Evolutionary conservation across 2,888 invertebrate genomes (phyloP), one percentile per base, ranked within the genome.

Genomic region (Microplitis manilae): DNA sequence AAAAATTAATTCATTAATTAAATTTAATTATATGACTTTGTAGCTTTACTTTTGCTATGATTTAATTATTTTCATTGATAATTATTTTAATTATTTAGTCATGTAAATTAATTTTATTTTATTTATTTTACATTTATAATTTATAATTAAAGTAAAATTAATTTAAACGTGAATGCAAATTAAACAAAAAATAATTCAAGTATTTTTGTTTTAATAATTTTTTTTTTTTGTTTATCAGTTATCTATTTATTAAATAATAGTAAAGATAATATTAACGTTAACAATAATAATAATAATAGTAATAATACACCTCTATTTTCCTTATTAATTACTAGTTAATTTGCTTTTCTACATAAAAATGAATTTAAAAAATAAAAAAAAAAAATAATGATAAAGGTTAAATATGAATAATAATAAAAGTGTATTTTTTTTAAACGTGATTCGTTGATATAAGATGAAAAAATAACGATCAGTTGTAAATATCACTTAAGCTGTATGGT

Each of bases 361-460:
- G 30, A 62, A 77, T 40, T 30, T 30, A 70, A 72, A 50, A 30
- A 17, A 76, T 59, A 72, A 50, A 75, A 78, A 39, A 62, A 60
- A 68, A 62, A 60, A 39, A 68, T 5, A 41, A 50, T 59, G 70
- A 40, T 68, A 68, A 30, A 68, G 62, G 9, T 65, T 40, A 20
- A 40, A 15, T 17, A 38, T 65, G 38, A 65, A 8, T 13, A 67
- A 38, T 9, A 50, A 50, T 50, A 50, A 50, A 50, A 50, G 50
- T 50, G 50, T 50, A 50, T 50, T 50, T 50, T 50, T 50, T 50
- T 50, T 50, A 13, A 50, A 50, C 8, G 50, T 50, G 50, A 50
- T 50, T 50, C 50, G 50, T 50, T 50, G 6, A 50, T 50, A 50
- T 50, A 50, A 50, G 41, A 41, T 20, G 20, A 41, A 13, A 50